Evolutionary conservation across 1,140 invertebrate species (phyloP).

Genomic region (Pseudachorutes palmiensis): DNA sequence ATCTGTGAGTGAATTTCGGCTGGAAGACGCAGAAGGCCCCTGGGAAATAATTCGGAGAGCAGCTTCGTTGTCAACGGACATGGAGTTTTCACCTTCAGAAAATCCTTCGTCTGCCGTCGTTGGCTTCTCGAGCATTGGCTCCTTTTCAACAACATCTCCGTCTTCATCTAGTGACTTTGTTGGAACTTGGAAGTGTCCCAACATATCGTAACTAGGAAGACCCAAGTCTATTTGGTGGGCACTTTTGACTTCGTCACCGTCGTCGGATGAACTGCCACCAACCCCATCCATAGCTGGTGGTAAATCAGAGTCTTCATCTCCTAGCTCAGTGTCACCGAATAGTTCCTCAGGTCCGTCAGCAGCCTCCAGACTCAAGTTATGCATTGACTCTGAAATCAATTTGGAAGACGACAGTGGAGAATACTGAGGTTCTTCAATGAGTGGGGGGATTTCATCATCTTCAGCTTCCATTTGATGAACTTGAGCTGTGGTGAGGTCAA

Average conservation of each 20-base stretch:
- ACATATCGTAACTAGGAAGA: background rate
- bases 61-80: constrained; percentile 20
- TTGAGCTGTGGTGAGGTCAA: too few relatives aligned
- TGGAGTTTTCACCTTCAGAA: constrained; percentile 29
- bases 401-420: background rate
- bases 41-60: background rate
- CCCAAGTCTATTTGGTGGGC: constrained; percentile 18
- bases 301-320: constrained; percentile 25
- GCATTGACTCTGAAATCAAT: constrained; percentile 15
- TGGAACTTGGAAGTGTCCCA: background rate
- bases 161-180: background rate
- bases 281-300: constrained; percentile 22
- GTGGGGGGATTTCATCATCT: background rate
- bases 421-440: background rate
- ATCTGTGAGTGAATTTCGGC: constrained; percentile 29
- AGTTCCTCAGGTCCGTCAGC: background rate
- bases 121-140: constrained; percentile 39
- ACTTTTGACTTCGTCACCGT: constrained; percentile 20
- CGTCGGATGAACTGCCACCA: constrained; percentile 5
- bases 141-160: constrained; percentile 31
- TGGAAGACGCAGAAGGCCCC: constrained; percentile 16
- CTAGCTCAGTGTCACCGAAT: constrained; percentile 4
- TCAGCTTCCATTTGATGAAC: too few relatives aligned
- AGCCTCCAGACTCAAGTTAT: constrained; percentile 18
- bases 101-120: constrained; percentile 41